Conservation (phyloP, 2,797 vertebrate species). For the Nyctibius grandis region DNA sequence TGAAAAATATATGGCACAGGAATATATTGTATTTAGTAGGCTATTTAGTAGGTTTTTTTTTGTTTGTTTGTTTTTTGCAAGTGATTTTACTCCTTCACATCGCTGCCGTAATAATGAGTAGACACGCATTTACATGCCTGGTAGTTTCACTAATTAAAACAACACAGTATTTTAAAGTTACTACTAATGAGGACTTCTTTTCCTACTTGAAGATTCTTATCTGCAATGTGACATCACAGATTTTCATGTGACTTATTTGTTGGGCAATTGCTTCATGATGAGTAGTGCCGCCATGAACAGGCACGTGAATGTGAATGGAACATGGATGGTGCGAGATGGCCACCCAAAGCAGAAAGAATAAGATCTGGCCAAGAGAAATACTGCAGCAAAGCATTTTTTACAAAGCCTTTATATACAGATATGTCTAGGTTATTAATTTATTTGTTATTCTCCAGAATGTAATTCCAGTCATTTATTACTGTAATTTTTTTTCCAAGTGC, state of each 20-base stretch:
- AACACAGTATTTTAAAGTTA: not conserved
- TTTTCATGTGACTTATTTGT: not conserved
- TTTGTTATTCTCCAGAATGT: not conserved
- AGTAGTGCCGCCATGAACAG: not conserved
- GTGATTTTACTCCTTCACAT: not conserved
- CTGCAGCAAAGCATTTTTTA: not conserved
- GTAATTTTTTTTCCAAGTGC: not conserved
- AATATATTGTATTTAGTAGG: not conserved
- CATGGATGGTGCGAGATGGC: not conserved
- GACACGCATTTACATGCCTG: not conserved
- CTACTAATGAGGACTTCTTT: not conserved
- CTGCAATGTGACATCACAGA: not conserved
- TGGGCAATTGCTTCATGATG: not conserved
- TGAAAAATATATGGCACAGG: not conserved
- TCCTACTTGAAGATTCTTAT: not conserved
- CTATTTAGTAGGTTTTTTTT: not conserved
- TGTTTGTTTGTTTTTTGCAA: not conserved
- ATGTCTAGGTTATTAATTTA: not conserved
- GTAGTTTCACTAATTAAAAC: not conserved
- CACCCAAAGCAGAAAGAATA: not conserved
- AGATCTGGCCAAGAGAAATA: not conserved
- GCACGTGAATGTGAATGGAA: not conserved
- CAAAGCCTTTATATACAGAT: not conserved
- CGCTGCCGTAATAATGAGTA: not conserved
- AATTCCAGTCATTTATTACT: not conserved